A percentile compares a stretch with the other conserved stretches of the same genome.
phyloP scores from a whole-genome alignment of 2,888 invertebrate species.

The Cylindroiulus punctatus region DNA sequence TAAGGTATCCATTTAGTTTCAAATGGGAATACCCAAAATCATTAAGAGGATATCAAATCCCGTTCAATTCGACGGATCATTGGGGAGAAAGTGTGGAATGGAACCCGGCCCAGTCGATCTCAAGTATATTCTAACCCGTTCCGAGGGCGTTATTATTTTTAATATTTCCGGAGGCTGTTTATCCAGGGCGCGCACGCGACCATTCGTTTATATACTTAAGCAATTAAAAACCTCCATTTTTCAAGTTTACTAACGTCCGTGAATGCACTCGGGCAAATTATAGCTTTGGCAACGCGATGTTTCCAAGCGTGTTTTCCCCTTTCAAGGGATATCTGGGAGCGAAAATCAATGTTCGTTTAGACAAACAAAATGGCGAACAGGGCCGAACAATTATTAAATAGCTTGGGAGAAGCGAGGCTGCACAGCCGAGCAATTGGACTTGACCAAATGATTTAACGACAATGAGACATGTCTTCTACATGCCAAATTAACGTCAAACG shows the following conservation, averaged over 20 bases:
- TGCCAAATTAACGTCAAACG: too few species aligned
- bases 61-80: not conserved
- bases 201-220: conserved; percentile 23
- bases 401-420: not conserved
- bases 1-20: too few species aligned
- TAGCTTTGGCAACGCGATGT: conserved; percentile 1
- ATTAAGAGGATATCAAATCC: too few species aligned
- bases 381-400: not conserved
- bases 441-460: not conserved
- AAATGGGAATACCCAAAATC: too few species aligned
- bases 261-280: not conserved
- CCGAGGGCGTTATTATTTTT: not conserved
- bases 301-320: not conserved
- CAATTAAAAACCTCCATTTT: conserved; percentile 25
- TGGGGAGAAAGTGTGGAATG: not conserved
- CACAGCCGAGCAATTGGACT: not conserved
- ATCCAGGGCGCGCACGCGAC: not conserved
- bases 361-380: not conserved
- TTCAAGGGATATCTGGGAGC: not conserved
- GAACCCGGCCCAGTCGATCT: not conserved
- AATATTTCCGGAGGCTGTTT: conserved; percentile 1
- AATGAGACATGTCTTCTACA: not conserved
- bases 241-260: not conserved
- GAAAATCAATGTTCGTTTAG: conserved; percentile 33
- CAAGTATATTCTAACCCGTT: not conserved